Percentiles rank a stretch among this genome's conserved stretches.
Evolutionary conservation across 2,888 invertebrate species (phyloP).

Genomic region (Microctonus brassicae): DNA sequence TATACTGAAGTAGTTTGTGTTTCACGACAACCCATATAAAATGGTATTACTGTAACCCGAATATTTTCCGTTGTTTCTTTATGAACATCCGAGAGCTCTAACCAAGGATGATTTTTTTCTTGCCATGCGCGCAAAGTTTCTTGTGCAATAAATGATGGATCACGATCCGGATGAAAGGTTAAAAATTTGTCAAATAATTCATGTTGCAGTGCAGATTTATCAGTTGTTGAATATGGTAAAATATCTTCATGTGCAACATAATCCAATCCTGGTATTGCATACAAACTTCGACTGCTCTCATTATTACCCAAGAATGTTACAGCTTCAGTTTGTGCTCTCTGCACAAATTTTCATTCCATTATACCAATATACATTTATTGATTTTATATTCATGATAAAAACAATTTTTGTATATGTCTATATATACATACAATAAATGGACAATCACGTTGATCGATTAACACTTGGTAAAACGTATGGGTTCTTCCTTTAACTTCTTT

Average conservation of each 20-base stretch:
- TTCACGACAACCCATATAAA: constrained; percentile 96
- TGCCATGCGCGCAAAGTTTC: constrained; percentile 96
- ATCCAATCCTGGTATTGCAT: constrained; percentile 97
- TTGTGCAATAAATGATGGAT: constrained; percentile 89
- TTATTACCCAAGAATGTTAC: constrained; percentile 97
- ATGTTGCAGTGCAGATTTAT: constrained; percentile 91
- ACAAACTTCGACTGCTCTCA: constrained; percentile 93
- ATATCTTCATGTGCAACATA: constrained; percentile 99
- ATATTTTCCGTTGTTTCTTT: constrained; percentile 97
- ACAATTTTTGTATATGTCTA: neutral
- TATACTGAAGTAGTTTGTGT: constrained; percentile 92
- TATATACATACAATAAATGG: constrained; percentile 88
- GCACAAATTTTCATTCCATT: constrained; percentile 36
- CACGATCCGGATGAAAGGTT: constrained; percentile 82
- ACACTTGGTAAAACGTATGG: constrained; percentile 96
- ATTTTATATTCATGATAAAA: neutral
- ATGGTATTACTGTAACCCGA: constrained; percentile 97
- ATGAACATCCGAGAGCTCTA: constrained; percentile 96
- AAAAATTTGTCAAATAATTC: constrained; percentile 97
- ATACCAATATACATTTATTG: too few species aligned
- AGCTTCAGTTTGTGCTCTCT: constrained; percentile 98
- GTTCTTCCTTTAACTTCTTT: constrained; percentile 92
- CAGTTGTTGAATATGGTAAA: constrained; percentile 91
- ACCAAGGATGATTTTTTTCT: constrained; percentile 97
- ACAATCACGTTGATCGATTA: constrained; percentile 97